Percentiles rank a stretch among this genome's conserved stretches.
Conservation (phyloP, 2,113 vertebrate species). For the Caranx ignobilis region DNA sequence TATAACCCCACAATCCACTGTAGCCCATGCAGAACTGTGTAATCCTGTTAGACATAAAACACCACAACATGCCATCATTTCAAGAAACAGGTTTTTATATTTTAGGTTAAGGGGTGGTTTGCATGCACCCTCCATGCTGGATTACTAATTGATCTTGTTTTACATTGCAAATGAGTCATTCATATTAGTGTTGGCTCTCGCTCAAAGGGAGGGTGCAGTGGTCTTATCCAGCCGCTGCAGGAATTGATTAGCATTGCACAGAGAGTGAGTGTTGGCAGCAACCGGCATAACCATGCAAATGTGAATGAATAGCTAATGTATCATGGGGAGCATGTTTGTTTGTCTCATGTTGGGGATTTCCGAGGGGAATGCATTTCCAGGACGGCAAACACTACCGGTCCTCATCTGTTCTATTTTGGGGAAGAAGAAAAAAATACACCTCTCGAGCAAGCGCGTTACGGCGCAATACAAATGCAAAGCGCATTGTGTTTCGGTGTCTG, state of each 20-base stretch:
- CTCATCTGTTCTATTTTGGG: constrained; percentile 33
- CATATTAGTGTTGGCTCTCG: constrained; percentile 79
- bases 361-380: constrained; percentile 59
- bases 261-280: constrained; percentile 75
- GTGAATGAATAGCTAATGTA: constrained; percentile 80
- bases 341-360: constrained; percentile 70
- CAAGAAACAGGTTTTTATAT: constrained; percentile 48
- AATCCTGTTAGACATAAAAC: constrained; percentile 65
- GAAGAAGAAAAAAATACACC: constrained; percentile 40
- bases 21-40: constrained; percentile 41
- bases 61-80: constrained; percentile 41
- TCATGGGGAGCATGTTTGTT: constrained; percentile 72
- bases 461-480: constrained; percentile 37
- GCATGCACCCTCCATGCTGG: constrained; percentile 59
- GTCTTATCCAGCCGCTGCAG: constrained; percentile 81
- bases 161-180: constrained; percentile 85
- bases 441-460: constrained; percentile 32
- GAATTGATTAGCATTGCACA: constrained; percentile 82
- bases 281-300: constrained; percentile 69
- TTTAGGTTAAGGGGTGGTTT: constrained; percentile 58
- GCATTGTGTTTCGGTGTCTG: constrained; percentile 30
- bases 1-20: constrained; percentile 16
- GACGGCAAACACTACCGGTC: constrained; percentile 42
- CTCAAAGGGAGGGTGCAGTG: constrained; percentile 72
- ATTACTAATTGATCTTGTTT: constrained; percentile 84